A percentile compares a stretch with the other conserved stretches of the same genome.
phyloP scores from a whole-genome alignment of 2,797 vertebrate genomes.

The Echiichthys vipera region DNA sequence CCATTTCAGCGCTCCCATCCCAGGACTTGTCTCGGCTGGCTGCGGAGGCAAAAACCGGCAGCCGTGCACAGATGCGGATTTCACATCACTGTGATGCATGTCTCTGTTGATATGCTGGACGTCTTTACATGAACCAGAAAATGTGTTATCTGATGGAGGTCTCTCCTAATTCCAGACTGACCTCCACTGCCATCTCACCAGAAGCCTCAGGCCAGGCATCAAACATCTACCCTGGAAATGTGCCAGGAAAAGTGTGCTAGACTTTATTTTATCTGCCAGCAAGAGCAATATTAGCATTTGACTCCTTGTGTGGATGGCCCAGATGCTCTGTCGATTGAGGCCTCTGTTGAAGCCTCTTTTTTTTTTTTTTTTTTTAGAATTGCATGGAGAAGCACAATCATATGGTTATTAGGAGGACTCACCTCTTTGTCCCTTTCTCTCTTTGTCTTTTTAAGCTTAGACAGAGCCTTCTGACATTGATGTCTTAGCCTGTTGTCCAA shows the following conservation, averaged over 20 bases:
- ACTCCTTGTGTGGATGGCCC: slow-evolving; percentile 53
- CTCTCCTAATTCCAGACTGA: slow-evolving; percentile 85
- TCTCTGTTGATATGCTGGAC: slow-evolving; percentile 82
- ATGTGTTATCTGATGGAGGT: slow-evolving; percentile 90
- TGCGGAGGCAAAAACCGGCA: slow-evolving; percentile 28
- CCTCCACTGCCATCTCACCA: slow-evolving; percentile 54
- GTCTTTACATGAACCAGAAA: slow-evolving; percentile 93
- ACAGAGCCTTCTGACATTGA: slow-evolving; percentile 41
- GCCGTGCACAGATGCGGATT: slow-evolving; percentile 69
- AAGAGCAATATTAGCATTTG: slow-evolving; percentile 73
- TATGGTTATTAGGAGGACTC: slow-evolving; percentile 9
- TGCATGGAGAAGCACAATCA: slow-evolving; percentile 14
- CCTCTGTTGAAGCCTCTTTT: slow-evolving; percentile 31
- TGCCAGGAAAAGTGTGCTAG: slow-evolving; percentile 53
- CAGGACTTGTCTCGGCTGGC: slow-evolving; percentile 44
- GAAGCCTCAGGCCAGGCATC: slow-evolving; percentile 69
- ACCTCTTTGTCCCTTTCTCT: slow-evolving; percentile 19
- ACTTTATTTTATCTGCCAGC: slow-evolving; percentile 69
- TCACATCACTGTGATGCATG: slow-evolving; percentile 86
- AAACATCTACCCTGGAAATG: slow-evolving; percentile 60
- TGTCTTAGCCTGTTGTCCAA: slow-evolving; percentile 47
- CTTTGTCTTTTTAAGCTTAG: slow-evolving; percentile 31
- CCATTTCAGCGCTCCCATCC: slow-evolving; percentile 73
- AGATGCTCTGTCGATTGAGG: slow-evolving; percentile 70
- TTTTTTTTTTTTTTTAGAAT: too few relatives aligned